Evolutionary conservation across 2,888 invertebrate genomes (phyloP), one percentile per base, ranked within the genome.

Genomic region (Sphaerophoria taeniata): DNA sequence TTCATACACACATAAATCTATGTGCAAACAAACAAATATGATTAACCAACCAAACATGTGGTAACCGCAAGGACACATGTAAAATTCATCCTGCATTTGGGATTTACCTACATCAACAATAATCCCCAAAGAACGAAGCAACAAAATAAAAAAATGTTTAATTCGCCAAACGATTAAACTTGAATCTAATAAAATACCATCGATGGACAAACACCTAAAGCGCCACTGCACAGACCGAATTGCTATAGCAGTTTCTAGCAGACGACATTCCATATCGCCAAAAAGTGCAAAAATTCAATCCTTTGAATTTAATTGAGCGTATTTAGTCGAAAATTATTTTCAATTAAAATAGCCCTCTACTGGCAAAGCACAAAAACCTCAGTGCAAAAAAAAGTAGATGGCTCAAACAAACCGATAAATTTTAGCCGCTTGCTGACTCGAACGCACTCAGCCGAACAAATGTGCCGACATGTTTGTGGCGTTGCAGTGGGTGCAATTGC

Each of bases 241-340:
- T n/a, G n/a, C n/a, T n/a, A 0, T n/a, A 4, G 16, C 4, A 24
- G 11, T 53, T n/a, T 56, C n/a, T 14, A 53, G 34, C n/a, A 56
- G 7, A 55, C n/a, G 34, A 34, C 36, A 56, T 9, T 14, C 34
- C 16, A 34, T 16, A 14, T 6, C 58, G 16, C 39, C 2, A 11
- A 24, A 60, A 43, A 60, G 24, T 39, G 60, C 43, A 24, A 39
- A 60, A 71, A 12, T 34, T 45, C 11, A 6, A 51, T 53, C 51
- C 72, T 61, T 63, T 34, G 31, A 72, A 77, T 69, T 82, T 77
- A 82, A 82, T 82, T 82, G 82, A 82, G 82, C 82, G 82, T 73
- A 82, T 69, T 82, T 82, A 77, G 82, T 76, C 39, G 82, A 77
- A 82, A 82, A 82, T 82, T 82, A 82, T 82, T 82, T 82, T 82